Conservation (phyloP, 2,113 vertebrate genomes). For the Carassius gibelio region DNA sequence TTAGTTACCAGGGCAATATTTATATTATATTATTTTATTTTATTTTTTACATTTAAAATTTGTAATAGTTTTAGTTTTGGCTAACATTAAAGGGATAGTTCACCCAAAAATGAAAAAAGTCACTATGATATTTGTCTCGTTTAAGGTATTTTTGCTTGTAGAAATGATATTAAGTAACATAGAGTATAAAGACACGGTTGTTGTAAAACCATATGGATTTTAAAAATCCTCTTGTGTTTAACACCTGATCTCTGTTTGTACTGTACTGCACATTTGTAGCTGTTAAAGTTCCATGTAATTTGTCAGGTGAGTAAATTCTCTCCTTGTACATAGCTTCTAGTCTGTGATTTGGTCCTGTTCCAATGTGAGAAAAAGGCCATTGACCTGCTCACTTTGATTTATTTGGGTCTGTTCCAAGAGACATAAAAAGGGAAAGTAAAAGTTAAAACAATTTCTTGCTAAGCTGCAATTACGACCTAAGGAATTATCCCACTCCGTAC, state of each 20-base stretch:
- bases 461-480: conserved; percentile 4
- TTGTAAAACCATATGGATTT: neutral
- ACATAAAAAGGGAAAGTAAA: conserved; percentile 21
- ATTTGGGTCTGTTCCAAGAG: conserved; percentile 31
- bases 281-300: neutral
- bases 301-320: conserved; percentile 24
- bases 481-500: conserved; percentile 2
- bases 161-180: neutral
- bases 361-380: neutral
- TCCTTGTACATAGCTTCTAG: conserved; percentile 23
- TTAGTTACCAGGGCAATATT: neutral
- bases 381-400: conserved; percentile 8
- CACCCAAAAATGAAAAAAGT: neutral
- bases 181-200: neutral
- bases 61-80: neutral
- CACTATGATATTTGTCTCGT: neutral
- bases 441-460: conserved; percentile 16
- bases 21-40: neutral
- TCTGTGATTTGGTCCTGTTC: conserved; percentile 12
- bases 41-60: neutral
- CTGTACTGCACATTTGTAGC: neutral
- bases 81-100: neutral
- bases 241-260: conserved; percentile 11
- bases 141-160: neutral
- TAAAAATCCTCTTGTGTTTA: neutral